Evolutionary conservation across 2,888 invertebrate genomes (phyloP).

Genomic region (Microplitis deprimator): DNA sequence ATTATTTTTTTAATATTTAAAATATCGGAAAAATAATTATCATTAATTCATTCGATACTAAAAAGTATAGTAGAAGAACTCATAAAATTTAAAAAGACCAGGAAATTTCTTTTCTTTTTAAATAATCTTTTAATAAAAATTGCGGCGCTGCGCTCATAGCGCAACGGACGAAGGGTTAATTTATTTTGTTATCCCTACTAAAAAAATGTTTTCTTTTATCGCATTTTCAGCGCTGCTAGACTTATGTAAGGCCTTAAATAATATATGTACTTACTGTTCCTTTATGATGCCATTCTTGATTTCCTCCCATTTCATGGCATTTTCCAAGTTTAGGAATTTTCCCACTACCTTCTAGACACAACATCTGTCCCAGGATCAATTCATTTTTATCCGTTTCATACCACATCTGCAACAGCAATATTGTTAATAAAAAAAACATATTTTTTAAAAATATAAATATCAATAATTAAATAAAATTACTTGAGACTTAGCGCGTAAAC

Average conservation of each 20-base stretch:
- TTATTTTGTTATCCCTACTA: too few relatives aligned
- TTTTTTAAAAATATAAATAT: background rate
- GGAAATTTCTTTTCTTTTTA: too few relatives aligned
- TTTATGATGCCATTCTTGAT: conserved; percentile 93
- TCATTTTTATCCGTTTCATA: conserved; percentile 88
- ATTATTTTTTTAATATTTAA: background rate
- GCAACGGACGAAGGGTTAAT: too few relatives aligned
- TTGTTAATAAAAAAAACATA: conserved; percentile 24
- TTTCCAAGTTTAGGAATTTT: conserved; percentile 84
- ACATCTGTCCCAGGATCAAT: conserved; percentile 84
- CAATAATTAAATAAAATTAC: conserved; percentile 69
- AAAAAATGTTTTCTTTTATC: too few relatives aligned
- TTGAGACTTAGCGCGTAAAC: conserved; percentile 81
- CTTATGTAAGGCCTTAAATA: too few relatives aligned
- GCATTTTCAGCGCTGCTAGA: too few relatives aligned
- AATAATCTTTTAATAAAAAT: too few relatives aligned
- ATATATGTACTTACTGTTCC: conserved; percentile 75
- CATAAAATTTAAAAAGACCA: too few relatives aligned
- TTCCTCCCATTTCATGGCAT: conserved; percentile 92
- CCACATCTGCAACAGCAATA: conserved; percentile 77
- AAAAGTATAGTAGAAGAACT: background rate
- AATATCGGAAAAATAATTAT: too few relatives aligned
- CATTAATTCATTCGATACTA: conserved; percentile 3
- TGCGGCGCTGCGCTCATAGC: too few relatives aligned
- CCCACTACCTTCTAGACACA: conserved; percentile 86